Percentiles rank a stretch among this genome's conserved stretches.
phyloP scores from a whole-genome alignment of 2,888 invertebrate species.

The Eutolmus rufibarbis region DNA sequence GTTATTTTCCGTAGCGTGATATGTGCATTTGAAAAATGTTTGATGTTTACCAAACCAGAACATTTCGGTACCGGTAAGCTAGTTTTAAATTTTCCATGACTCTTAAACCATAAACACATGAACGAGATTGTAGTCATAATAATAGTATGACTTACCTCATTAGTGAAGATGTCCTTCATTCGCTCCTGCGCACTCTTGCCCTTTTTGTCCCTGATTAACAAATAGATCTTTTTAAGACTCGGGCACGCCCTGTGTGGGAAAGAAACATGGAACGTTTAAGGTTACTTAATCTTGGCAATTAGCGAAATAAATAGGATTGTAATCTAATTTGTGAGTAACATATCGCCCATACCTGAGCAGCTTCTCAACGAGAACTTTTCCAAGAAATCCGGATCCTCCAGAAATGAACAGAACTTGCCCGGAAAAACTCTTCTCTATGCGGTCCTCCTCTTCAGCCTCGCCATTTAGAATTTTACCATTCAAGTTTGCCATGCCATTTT shows the following conservation, averaged over 20 bases:
- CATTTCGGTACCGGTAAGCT: background rate
- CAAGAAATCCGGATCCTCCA: slow-evolving; percentile 63
- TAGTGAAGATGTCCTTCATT: slow-evolving; percentile 80
- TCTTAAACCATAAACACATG: background rate
- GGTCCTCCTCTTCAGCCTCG: slow-evolving; percentile 56
- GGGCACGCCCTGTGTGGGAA: slow-evolving; percentile 70
- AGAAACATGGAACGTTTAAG: slow-evolving; percentile 37
- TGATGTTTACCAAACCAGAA: background rate
- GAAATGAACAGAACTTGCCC: slow-evolving; percentile 60
- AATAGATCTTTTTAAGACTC: slow-evolving; percentile 77
- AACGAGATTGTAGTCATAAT: background rate
- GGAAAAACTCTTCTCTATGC: slow-evolving; percentile 58
- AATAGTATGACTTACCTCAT: slow-evolving; percentile 70
- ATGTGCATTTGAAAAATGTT: background rate
- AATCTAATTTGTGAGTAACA: background rate
- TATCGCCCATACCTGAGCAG: slow-evolving; percentile 56
- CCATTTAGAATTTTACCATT: background rate
- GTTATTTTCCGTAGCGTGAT: background rate
- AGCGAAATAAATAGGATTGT: slow-evolving; percentile 19
- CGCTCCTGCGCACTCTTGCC: slow-evolving; percentile 80
- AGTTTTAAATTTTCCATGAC: background rate
- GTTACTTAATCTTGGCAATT: slow-evolving; percentile 33
- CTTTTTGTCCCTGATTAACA: slow-evolving; percentile 84
- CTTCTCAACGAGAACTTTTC: slow-evolving; percentile 63
- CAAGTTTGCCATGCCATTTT: background rate